Evolutionary conservation across 2,797 vertebrate species (phyloP), one percentile per base, ranked within the genome.

Genomic region (Hydrolagus colliei): DNA sequence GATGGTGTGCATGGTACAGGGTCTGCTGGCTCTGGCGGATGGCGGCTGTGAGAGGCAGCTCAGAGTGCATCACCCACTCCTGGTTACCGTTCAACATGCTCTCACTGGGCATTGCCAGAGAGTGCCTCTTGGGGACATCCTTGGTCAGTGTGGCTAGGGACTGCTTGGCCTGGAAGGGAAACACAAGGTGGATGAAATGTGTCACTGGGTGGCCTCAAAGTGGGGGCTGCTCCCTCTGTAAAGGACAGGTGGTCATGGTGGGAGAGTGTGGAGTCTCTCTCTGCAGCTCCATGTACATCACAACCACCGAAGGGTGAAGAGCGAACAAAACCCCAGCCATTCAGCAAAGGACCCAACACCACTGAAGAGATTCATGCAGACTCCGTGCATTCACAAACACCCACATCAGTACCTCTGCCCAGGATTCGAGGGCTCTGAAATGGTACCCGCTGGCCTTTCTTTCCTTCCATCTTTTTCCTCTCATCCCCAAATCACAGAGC

Each of bases 11-110:
- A 86, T 99, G 96, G 93, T 98, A 97, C 73, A 98, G 95, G 0
- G 96, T 98, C 92, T 98, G 97, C 86, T 98, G 97, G 91, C 97
- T 99, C 93, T 99, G 97, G 62, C 98, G 96, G 91, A 98, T 99
- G 91, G 98, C 97, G 0, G 98, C 97, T 0, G 98, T 99, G 88
- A 99, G 96, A 0, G 97, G 97, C 86, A 98, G 95, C 92, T 98
- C 97, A 0, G 96, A 95, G 88, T 98, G 96, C 93, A 96, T 96
- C 92, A 97, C 97, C 97, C 97, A 98, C 91, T 99, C 97, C 94
- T 98, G 97, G 89, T 96, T 98, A 79, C 97, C 97, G 0, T 98
- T 98, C 86, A 98, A 92, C 92, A 98, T 94, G 0, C 97, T 96
- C 92, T 99, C 97, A 0, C 95, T 93, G 0, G 97, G 95, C 95